phyloP scores from a whole-genome alignment of 2,797 vertebrate species.

The Kryptolebias ocellatus region DNA sequence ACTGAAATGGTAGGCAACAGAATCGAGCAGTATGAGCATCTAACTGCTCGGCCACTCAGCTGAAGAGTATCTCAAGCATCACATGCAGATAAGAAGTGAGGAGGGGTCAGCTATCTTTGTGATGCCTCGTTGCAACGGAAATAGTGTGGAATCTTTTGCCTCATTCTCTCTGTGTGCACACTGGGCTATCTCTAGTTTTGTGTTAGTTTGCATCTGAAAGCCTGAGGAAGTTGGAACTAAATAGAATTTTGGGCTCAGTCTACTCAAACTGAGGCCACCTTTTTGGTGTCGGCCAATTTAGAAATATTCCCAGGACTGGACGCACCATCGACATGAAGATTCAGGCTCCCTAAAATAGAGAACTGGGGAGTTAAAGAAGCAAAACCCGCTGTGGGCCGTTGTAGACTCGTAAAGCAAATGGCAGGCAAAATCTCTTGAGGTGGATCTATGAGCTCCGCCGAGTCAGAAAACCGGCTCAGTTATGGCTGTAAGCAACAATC shows the following conservation, averaged over 20 bases:
- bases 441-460: slow-evolving; percentile 2
- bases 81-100: neutral
- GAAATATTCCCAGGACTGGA: slow-evolving; percentile 64
- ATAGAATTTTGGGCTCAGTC: slow-evolving; percentile 5
- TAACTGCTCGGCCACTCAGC: neutral
- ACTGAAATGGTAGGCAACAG: neutral
- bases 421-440: slow-evolving; percentile 12
- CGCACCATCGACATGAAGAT: slow-evolving; percentile 61
- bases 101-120: slow-evolving; percentile 12
- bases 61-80: slow-evolving; percentile 4
- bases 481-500: slow-evolving; percentile 56
- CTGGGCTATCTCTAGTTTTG: neutral
- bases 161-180: neutral
- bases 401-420: slow-evolving; percentile 18
- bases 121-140: slow-evolving; percentile 15
- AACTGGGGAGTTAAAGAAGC: slow-evolving; percentile 61
- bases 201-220: neutral
- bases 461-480: slow-evolving; percentile 26
- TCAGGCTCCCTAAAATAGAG: slow-evolving; percentile 74
- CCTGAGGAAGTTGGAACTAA: neutral
- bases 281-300: slow-evolving; percentile 62
- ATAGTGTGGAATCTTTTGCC: neutral
- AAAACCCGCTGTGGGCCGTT: slow-evolving; percentile 36
- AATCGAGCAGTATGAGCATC: neutral
- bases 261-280: neutral